Percentiles rank a stretch among this genome's conserved stretches.
Conservation (phyloP, 2,888 invertebrate genomes). For the Plagodis dolabraria region DNA sequence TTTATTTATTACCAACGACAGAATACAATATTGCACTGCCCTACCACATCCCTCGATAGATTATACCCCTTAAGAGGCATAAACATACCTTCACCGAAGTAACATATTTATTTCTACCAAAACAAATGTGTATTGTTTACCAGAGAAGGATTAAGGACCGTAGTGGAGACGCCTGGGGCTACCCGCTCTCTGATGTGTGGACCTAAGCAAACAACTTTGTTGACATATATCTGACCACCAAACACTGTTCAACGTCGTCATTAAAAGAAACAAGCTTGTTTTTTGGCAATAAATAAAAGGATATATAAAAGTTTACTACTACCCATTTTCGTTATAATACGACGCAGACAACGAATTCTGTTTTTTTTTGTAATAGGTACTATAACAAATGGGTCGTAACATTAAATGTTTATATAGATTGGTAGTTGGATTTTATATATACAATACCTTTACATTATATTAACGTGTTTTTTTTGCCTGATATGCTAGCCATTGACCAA, state of each 20-base stretch:
- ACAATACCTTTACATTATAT: no score
- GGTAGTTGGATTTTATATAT: no score
- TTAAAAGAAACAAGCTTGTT: conserved; percentile 15
- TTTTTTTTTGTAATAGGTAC: no score
- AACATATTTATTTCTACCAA: conserved; percentile 21
- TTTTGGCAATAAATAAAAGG: neutral
- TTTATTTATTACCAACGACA: no score
- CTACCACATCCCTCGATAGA: conserved; percentile 25
- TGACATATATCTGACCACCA: conserved; percentile 25
- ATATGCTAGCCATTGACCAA: no score
- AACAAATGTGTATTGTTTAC: conserved; percentile 25
- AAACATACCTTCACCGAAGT: conserved; percentile 20
- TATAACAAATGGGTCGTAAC: no score
- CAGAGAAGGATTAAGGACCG: conserved; percentile 18
- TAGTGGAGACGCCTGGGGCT: conserved; percentile 4
- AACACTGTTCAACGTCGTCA: conserved; percentile 16
- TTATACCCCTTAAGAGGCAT: conserved; percentile 15
- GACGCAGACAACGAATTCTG: no score
- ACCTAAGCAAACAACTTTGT: conserved; percentile 24
- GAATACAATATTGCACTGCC: conserved; percentile 14
- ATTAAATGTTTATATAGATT: no score
- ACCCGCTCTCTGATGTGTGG: conserved; percentile 11
- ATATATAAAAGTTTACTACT: no score
- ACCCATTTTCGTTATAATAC: no score
- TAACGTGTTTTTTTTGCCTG: no score